phyloP scores from a whole-genome alignment of 1,140 invertebrate genomes.

The Brachionus plicatilis region DNA sequence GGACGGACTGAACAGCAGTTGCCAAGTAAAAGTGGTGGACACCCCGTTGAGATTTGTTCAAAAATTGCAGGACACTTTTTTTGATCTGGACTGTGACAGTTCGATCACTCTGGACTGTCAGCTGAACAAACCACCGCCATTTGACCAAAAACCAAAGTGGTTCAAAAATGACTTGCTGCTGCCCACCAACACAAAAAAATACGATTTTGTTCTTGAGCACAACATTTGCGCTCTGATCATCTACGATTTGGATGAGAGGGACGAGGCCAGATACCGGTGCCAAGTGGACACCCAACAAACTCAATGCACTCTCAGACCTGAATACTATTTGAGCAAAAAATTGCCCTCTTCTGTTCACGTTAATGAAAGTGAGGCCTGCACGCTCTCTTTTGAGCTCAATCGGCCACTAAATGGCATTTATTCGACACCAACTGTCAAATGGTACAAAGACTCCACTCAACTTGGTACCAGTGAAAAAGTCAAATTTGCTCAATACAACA shows the following conservation, averaged over 20 bases:
- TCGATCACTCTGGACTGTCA: conserved; percentile 2
- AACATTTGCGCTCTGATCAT: conserved; percentile 35
- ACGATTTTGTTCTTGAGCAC: conserved; percentile 27
- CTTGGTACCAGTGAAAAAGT: neutral
- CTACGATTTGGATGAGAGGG: conserved; percentile 21
- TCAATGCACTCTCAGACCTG: conserved; percentile 12
- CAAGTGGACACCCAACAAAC: neutral
- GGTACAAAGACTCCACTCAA: conserved; percentile 1
- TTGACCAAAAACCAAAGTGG: neutral
- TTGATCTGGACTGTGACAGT: neutral
- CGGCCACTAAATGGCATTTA: neutral
- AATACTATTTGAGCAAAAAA: neutral
- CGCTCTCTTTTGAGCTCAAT: neutral
- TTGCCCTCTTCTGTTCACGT: neutral
- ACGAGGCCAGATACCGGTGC: conserved; percentile 13
- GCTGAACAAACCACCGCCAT: neutral
- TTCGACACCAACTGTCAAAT: neutral
- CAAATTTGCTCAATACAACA: neutral
- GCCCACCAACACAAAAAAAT: neutral
- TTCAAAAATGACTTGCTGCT: conserved; percentile 28
- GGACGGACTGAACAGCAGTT: neutral
- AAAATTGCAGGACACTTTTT: neutral
- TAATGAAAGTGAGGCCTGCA: neutral
- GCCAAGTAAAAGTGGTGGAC: neutral
- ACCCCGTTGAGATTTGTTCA: conserved; percentile 16